Evolutionary conservation across 2,888 invertebrate genomes (phyloP).

Genomic region (Drosophila atripex): DNA sequence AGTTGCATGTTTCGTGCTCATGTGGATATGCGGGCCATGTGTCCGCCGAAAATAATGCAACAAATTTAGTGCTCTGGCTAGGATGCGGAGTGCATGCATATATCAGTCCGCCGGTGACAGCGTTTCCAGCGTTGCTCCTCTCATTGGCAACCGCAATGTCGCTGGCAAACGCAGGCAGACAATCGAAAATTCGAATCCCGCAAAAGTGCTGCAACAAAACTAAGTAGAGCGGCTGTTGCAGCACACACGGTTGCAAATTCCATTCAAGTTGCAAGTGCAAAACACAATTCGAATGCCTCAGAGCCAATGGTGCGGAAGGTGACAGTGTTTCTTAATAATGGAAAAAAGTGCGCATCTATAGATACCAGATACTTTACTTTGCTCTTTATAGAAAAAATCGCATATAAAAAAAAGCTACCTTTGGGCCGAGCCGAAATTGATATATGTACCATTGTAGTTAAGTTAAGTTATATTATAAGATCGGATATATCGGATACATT

Average conservation of each 20-base stretch:
- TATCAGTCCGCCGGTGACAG: constrained; percentile 43
- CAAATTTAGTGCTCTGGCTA: constrained; percentile 44
- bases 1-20: background rate
- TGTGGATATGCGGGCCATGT: constrained; percentile 19
- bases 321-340: background rate
- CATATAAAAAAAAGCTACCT: no score
- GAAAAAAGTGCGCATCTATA: background rate
- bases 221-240: constrained; percentile 14
- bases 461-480: no score
- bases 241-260: constrained; percentile 8
- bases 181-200: constrained; percentile 59
- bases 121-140: constrained; percentile 22
- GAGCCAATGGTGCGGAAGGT: constrained; percentile 7
- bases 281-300: constrained; percentile 32
- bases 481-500: no score
- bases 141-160: constrained; percentile 38
- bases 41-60: constrained; percentile 59
- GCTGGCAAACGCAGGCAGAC: constrained; percentile 23
- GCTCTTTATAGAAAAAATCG: background rate
- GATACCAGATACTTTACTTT: background rate
- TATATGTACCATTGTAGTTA: no score
- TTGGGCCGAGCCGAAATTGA: no score
- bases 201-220: constrained; percentile 27
- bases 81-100: constrained; percentile 19
- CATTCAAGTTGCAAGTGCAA: constrained; percentile 38